These are phyloP conservation scores for Chelidonichthys spinosus DNA, from an alignment of 2,797 vertebrate species.

Conservation along the genomic window DNA sequence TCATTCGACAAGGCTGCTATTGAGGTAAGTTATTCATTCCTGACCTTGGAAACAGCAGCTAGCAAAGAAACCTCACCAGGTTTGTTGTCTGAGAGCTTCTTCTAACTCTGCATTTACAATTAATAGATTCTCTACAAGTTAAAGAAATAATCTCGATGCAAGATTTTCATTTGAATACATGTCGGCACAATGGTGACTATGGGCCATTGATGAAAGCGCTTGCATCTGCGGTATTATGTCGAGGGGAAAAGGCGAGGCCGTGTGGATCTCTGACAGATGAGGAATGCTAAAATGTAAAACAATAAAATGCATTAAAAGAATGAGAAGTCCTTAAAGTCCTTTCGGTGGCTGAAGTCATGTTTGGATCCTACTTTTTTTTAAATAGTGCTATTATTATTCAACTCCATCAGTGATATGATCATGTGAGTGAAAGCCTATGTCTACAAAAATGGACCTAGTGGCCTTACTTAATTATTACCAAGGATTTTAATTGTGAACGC, in stretches of 20 bases:
- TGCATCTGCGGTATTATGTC: background rate
- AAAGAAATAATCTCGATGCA: background rate
- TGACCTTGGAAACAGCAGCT: constrained; percentile 20
- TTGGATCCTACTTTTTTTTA: too few species aligned
- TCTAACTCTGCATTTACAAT: constrained; percentile 6
- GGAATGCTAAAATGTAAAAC: background rate
- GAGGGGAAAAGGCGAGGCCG: too few species aligned
- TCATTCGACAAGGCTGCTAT: background rate
- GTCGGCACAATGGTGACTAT: background rate
- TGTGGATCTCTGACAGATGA: too few species aligned
- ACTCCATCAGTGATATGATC: background rate
- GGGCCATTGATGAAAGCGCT: background rate
- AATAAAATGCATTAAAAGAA: background rate
- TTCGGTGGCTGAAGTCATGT: background rate
- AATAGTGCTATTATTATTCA: too few species aligned
- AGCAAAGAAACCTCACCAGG: constrained; percentile 15
- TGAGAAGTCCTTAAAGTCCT: background rate
- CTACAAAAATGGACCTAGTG: background rate
- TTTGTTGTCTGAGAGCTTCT: constrained; percentile 7
- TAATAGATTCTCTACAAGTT: background rate
- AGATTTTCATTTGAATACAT: background rate
- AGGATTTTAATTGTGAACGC: background rate
- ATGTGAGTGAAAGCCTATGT: background rate
- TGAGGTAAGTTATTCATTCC: constrained; percentile 9
- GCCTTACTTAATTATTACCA: background rate